phyloP scores from a whole-genome alignment of 2,888 invertebrate species.

The Heliconius erato region DNA sequence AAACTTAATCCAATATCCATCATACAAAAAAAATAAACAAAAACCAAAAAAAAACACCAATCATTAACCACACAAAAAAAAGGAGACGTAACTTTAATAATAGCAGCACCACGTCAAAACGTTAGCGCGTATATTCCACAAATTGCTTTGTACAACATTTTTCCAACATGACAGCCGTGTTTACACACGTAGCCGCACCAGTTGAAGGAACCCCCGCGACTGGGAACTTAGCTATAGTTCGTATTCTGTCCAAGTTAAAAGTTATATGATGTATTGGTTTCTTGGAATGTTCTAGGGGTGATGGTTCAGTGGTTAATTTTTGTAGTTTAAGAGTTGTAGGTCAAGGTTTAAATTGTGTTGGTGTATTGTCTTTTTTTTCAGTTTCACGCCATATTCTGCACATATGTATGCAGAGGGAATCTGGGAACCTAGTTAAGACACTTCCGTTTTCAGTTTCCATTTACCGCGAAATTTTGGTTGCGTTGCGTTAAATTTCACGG shows the following conservation, averaged over 20 bases:
- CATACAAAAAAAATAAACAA: not conserved
- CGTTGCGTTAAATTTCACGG: no score
- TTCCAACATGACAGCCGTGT: conserved; percentile 73
- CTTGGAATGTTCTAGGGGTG: not conserved
- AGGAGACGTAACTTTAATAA: conserved; percentile 22
- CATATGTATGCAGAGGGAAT: no score
- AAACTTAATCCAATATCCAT: not conserved
- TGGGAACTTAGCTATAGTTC: conserved; percentile 67
- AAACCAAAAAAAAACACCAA: not conserved
- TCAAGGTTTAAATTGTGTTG: not conserved
- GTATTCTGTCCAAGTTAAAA: conserved; percentile 54
- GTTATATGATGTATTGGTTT: conserved; percentile 21
- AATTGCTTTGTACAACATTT: conserved; percentile 74
- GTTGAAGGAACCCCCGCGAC: conserved; percentile 76
- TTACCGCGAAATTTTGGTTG: no score
- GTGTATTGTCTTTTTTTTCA: not conserved
- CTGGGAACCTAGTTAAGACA: no score
- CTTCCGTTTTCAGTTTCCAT: no score
- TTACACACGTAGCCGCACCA: conserved; percentile 68
- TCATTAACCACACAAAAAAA: not conserved
- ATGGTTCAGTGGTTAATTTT: not conserved
- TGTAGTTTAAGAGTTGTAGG: not conserved
- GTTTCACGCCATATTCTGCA: no score
- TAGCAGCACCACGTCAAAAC: conserved; percentile 30
- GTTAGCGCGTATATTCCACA: conserved; percentile 55